Base-by-base conservation (phyloP, 2,888 invertebrate species). In the Lasioglossum pauxillum region DNA sequence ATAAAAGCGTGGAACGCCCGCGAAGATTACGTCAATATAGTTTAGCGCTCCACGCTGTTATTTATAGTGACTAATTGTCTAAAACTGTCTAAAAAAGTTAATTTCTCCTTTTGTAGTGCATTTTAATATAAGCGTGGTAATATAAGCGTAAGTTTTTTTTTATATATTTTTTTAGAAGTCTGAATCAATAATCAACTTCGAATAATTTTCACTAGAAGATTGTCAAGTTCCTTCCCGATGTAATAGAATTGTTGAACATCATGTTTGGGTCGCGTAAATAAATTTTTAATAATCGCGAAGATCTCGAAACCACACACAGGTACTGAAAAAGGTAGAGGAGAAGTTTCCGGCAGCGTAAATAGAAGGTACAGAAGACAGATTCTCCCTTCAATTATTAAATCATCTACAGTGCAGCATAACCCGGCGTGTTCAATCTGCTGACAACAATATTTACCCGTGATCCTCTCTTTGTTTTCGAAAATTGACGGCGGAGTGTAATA, bases 361-460 rank as follows among this genome's bases (percentile, higher is more conserved):
- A 31, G 64, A 31, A 31, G 31, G 31, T 16, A 64, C 31, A 14
- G 60, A 60, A 14, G 27, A 27, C 23, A 23, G n/a, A 23, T 23
- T 23, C 53, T 53, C 10, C n/a, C n/a, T n/a, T 53, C 53, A 53
- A 53, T 53, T 53, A 64, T 64, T 64, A 31, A 64, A 64, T 64
- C 64, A 64, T 64, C 64, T 14, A 64, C 16, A 31, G 31, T 64
- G 31, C 31, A 16, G 27, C 16, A 64, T 16, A 53, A n/a, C 53
- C 16, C 64, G 64, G 31, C 7, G 31, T 16, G 31, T 31, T 5
- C 64, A 31, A 64, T 64, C 64, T 64, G 64, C 64, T 64, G 64
- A 31, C 64, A 64, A 64, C 64, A 64, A 64, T 91, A 92, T 91
- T 90, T 89, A 85, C 86, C 85, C 83, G 87, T 83, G 80, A 91